phyloP scores from a whole-genome alignment of 1,140 invertebrate species.

The Tetragonula clypearis region DNA sequence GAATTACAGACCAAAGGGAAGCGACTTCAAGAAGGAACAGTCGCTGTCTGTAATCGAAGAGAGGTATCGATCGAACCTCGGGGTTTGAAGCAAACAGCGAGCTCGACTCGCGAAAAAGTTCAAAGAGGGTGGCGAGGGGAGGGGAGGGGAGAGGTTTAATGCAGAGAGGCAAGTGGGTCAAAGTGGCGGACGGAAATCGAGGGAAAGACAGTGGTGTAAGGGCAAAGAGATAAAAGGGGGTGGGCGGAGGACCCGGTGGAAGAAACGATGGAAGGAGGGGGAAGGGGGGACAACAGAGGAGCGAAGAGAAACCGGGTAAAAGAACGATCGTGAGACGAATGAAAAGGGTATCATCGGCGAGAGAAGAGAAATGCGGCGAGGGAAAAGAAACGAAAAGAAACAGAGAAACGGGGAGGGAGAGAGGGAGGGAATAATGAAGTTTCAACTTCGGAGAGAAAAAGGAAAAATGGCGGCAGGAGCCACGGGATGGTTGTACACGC shows the following conservation, averaged over 20 bases:
- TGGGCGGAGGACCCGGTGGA: background rate
- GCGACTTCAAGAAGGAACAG: too few species aligned
- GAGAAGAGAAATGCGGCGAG: too few species aligned
- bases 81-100: background rate
- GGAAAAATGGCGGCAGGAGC: background rate
- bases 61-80: background rate
- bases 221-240: background rate
- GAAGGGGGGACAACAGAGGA: constrained; percentile 4
- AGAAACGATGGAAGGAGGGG: background rate
- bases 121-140: background rate
- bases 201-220: background rate
- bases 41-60: background rate
- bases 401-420: too few species aligned
- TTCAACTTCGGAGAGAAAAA: background rate
- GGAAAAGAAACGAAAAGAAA: background rate
- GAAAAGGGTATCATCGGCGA: background rate
- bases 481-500: background rate
- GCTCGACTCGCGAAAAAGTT: background rate
- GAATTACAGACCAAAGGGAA: background rate
- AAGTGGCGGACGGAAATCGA: background rate
- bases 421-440: background rate
- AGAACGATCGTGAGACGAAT: background rate
- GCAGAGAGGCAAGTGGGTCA: background rate
- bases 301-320: background rate
- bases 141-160: background rate